Evolutionary conservation across 2,113 vertebrate species (phyloP).

Genomic region (Macaca nemestrina): DNA sequence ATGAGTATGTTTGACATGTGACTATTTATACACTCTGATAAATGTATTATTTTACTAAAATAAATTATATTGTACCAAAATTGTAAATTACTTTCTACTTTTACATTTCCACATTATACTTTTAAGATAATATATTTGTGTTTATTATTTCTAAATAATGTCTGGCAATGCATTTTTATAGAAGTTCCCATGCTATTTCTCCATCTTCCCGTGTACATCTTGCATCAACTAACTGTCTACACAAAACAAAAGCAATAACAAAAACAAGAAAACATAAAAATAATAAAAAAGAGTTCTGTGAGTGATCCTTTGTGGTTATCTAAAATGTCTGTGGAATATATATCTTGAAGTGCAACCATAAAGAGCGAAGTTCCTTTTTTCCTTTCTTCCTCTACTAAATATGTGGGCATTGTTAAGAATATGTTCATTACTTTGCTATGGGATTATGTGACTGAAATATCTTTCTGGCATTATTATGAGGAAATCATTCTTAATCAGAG

Average conservation of each 20-base stretch:
- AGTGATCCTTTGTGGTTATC: not conserved
- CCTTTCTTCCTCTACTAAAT: not conserved
- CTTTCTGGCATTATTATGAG: not conserved
- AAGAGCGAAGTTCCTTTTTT: not conserved
- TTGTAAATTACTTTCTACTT: not conserved
- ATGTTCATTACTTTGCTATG: not conserved
- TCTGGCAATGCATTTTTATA: too few relatives aligned
- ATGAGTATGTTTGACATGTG: not conserved
- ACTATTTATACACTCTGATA: not conserved
- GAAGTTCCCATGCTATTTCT: not conserved
- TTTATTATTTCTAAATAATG: not conserved
- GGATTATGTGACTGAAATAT: not conserved
- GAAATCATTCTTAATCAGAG: not conserved
- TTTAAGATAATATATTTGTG: not conserved
- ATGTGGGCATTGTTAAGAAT: not conserved
- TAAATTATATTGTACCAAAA: not conserved
- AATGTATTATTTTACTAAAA: not conserved
- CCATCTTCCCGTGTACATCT: not conserved
- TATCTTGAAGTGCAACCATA: not conserved
- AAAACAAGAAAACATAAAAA: not conserved
- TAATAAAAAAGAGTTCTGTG: not conserved
- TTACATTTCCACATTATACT: not conserved
- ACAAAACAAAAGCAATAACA: not conserved
- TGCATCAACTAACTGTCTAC: not conserved
- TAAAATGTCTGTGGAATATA: not conserved